Evolutionary conservation across 1,140 invertebrate species (phyloP), one percentile per base, ranked within the genome.

Genomic region (Diploscapter pachys): DNA sequence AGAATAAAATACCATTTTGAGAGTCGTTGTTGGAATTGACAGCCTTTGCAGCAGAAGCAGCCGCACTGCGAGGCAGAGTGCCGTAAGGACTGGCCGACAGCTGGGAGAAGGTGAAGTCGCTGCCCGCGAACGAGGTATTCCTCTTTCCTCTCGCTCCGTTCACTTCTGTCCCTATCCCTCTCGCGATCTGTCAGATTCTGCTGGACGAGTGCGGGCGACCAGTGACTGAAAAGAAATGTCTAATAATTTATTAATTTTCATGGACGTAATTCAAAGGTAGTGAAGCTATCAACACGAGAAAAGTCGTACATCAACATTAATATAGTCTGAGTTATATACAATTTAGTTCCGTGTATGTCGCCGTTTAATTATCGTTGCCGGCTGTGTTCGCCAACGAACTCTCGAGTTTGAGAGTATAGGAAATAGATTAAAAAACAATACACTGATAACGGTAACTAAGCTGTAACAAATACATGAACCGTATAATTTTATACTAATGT

Each of bases 161-260:
- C 31, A 31, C 31, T 31, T 31, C 31, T 31, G 31, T 31, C 31
- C 31, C 31, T 31, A 31, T 31, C 31, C 31, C 31, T 31, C 31
- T 31, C 31, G 31, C 31, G 31, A 31, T 31, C 31, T 31, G 31
- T 31, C 31, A 31, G 31, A 31, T 31, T 31, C 31, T 31, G 31
- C 31, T 31, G 31, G 1, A 31, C 31, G 31, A 31, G 1, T 31
- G 31, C 31, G 1, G 31, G 31, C 31, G 31, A 31, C 31, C 31
- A 31, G 31, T 31, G 31, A 99, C 90, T 99, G 97, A 62, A 76
- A 72, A n/a, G n/a, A n/a, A n/a, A 11, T 59, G 9, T 59, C 9
- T 11, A 59, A 59, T 13, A 11, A 9, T 9, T 11, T 11, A 11
- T 13, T 59, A 13, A 11, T 59, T 59, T 11, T 59, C 57, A 59